Conservation (phyloP, 2,113 vertebrate species). For the Noctilio leporinus region DNA sequence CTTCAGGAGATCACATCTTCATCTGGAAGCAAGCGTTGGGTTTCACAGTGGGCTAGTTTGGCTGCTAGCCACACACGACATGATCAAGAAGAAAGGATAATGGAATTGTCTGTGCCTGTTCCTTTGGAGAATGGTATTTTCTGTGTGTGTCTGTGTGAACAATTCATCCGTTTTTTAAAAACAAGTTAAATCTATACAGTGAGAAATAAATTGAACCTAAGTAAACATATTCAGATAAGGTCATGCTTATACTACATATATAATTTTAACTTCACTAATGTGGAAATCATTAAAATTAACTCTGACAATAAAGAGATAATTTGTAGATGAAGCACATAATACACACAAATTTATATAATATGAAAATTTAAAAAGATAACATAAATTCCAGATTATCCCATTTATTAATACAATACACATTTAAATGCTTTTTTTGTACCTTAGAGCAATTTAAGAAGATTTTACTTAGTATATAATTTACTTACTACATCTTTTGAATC, state of each 20-base stretch:
- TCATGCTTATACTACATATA: not conserved
- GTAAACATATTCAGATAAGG: not conserved
- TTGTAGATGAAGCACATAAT: not conserved
- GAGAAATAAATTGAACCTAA: not conserved
- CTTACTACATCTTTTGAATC: not conserved
- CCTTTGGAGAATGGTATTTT: slow-evolving; percentile 89
- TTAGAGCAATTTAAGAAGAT: not conserved
- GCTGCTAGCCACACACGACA: slow-evolving; percentile 94
- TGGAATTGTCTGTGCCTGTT: slow-evolving; percentile 82
- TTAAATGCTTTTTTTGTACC: not conserved
- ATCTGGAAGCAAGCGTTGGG: slow-evolving; percentile 91
- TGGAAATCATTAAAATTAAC: not conserved
- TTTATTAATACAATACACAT: not conserved
- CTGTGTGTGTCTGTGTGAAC: not conserved
- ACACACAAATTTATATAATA: not conserved
- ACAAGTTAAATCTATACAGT: not conserved
- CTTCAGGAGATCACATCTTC: slow-evolving; percentile 79
- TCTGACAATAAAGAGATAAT: not conserved
- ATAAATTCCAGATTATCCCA: not conserved
- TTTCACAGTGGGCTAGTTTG: slow-evolving; percentile 96
- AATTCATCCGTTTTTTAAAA: not conserved
- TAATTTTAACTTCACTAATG: not conserved
- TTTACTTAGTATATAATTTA: not conserved
- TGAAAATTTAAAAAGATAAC: not conserved
- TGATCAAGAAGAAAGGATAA: slow-evolving; percentile 88